Percentiles rank a stretch among this genome's conserved stretches.
phyloP scores from a whole-genome alignment of 2,888 invertebrate species.

The Polydrusus cervinus region DNA sequence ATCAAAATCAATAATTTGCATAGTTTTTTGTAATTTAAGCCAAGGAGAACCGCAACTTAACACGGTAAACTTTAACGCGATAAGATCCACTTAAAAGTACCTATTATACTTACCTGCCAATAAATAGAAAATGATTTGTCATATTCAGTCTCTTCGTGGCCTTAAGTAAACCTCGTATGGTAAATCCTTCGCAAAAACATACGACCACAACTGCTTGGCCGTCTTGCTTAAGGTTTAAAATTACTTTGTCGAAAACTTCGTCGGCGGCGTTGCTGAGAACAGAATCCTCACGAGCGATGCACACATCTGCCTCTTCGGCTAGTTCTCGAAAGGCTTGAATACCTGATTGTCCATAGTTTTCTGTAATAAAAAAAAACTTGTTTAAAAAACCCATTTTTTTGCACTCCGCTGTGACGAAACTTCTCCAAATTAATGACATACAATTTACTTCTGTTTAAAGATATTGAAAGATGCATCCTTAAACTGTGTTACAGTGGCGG shows the following conservation, averaged over 20 bases:
- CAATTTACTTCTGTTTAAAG: too few species aligned
- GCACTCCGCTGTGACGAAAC: too few species aligned
- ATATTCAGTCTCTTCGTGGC: conserved; percentile 76
- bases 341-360: conserved; percentile 85
- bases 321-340: conserved; percentile 83
- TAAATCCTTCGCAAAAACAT: conserved; percentile 87
- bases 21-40: too few species aligned
- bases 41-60: too few species aligned
- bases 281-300: conserved; percentile 81
- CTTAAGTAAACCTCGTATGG: conserved; percentile 78
- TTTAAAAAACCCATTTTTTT: too few species aligned
- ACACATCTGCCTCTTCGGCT: conserved; percentile 79
- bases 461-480: too few species aligned
- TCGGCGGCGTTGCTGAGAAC: conserved; percentile 77
- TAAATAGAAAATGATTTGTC: conserved; percentile 77
- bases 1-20: too few species aligned
- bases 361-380: conserved; percentile 69
- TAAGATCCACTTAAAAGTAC: background rate
- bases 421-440: too few species aligned
- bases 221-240: conserved; percentile 74
- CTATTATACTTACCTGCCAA: conserved; percentile 82
- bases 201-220: conserved; percentile 78
- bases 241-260: conserved; percentile 74
- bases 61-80: too few species aligned
- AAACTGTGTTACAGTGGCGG: too few species aligned